Conservation (phyloP, 2,888 invertebrate species). For the Diaprepes abbreviatus region DNA sequence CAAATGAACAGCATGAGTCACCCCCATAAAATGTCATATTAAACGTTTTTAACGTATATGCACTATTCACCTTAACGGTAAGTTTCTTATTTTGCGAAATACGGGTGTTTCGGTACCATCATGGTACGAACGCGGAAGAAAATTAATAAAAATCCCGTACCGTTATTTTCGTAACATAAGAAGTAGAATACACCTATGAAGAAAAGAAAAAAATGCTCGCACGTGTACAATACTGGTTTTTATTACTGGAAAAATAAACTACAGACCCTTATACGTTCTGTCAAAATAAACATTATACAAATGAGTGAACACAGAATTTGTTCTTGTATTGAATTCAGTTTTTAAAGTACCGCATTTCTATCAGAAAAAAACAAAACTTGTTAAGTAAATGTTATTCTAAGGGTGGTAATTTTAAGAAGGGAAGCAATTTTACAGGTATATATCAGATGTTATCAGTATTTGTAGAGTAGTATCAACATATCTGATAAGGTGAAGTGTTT, state of each 20-base stretch:
- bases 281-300: constrained; percentile 13
- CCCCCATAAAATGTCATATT: neutral
- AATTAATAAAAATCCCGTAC: neutral
- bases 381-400: neutral
- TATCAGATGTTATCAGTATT: constrained; percentile 14
- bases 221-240: constrained; percentile 7
- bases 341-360: neutral
- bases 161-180: constrained; percentile 7
- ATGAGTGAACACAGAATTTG: neutral
- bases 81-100: neutral
- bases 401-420: constrained; percentile 7
- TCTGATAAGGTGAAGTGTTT: constrained; percentile 12
- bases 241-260: constrained; percentile 17
- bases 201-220: constrained; percentile 9
- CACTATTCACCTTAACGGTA: constrained; percentile 6
- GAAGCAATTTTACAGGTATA: constrained; percentile 13
- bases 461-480: constrained; percentile 1
- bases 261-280: constrained; percentile 10
- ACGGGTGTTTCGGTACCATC: constrained; percentile 11
- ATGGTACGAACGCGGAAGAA: constrained; percentile 4
- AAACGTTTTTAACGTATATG: constrained; percentile 9
- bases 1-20: no score
- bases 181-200: neutral
- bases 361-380: neutral
- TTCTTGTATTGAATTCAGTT: neutral